Evolutionary conservation across 2,113 vertebrate species (phyloP).

Genomic region (Pteruthius melanotis): DNA sequence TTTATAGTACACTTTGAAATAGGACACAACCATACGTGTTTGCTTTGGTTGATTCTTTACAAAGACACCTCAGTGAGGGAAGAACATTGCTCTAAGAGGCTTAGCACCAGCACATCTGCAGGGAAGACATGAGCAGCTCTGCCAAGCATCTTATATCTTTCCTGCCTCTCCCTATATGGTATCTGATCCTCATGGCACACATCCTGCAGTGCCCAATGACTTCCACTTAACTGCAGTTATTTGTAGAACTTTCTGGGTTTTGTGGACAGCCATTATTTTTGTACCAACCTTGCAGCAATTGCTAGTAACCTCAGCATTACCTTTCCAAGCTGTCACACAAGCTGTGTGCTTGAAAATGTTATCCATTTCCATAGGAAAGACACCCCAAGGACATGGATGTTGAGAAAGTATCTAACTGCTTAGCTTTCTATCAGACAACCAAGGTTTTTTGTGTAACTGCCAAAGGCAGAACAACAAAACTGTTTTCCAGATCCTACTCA

Average conservation of each 20-base stretch:
- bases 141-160: background rate
- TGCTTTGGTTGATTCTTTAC: background rate
- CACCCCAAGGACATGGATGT: background rate
- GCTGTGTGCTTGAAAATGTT: background rate
- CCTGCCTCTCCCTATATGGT: background rate
- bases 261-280: background rate
- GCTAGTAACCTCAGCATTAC: background rate
- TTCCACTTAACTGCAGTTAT: background rate
- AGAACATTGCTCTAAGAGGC: background rate
- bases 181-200: background rate
- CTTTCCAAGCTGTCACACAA: background rate
- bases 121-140: background rate
- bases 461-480: background rate
- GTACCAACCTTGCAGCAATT: background rate
- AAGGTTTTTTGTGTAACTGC: background rate
- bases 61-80: background rate
- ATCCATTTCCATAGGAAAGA: background rate
- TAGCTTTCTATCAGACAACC: background rate
- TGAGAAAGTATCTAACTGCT: background rate
- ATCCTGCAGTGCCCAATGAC: background rate
- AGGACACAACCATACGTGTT: background rate
- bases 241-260: background rate
- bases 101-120: accelerated
- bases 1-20: background rate
- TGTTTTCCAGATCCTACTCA: background rate